These are phyloP conservation scores for Spatula clypeata DNA, from an alignment of 2,797 vertebrate genomes.

Conservation along the genomic window DNA sequence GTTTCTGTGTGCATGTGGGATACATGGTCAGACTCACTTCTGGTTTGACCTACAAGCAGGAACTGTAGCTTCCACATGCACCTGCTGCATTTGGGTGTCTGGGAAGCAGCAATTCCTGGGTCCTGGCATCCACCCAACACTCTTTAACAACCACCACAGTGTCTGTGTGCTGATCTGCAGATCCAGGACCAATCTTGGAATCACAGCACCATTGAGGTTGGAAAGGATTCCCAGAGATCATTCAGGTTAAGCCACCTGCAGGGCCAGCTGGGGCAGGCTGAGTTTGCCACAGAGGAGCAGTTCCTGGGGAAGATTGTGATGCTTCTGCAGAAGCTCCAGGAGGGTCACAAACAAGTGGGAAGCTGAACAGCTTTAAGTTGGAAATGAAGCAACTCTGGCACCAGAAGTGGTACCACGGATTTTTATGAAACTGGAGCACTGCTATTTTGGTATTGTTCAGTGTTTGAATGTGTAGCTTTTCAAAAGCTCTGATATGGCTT, in stretches of 20 bases:
- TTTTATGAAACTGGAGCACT: accelerated
- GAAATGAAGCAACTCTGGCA: background rate
- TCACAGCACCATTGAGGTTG: background rate
- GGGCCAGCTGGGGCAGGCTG: background rate
- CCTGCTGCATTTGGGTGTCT: accelerated
- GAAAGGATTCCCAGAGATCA: accelerated
- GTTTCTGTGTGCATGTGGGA: background rate
- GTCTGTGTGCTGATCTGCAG: background rate
- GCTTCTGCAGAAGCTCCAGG: background rate
- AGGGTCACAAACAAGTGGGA: background rate
- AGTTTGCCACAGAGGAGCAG: background rate
- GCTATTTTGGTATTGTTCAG: accelerated
- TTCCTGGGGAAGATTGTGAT: background rate
- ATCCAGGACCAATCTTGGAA: accelerated
- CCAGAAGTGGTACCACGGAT: background rate
- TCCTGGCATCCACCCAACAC: accelerated
- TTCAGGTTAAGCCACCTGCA: background rate
- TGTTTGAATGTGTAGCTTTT: background rate
- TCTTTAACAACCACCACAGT: background rate
- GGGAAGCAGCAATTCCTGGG: background rate
- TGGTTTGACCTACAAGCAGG: background rate
- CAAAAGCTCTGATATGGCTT: background rate
- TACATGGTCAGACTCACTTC: background rate
- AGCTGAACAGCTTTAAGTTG: background rate
- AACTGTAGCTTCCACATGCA: background rate